phyloP scores from a whole-genome alignment of 2,113 vertebrate species.

The Nothocercus nigrocapillus region DNA sequence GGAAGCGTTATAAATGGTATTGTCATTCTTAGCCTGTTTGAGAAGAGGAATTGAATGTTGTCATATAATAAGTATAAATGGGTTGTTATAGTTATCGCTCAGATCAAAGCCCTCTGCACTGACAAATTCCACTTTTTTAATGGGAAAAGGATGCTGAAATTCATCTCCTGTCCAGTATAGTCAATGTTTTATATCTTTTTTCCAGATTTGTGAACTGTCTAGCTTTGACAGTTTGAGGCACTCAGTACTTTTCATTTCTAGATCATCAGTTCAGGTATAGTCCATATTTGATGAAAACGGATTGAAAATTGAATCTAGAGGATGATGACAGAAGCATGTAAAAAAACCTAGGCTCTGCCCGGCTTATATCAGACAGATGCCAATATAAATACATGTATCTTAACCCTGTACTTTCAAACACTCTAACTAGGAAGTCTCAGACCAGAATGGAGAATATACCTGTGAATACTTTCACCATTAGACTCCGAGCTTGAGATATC shows the following conservation, averaged over 20 bases:
- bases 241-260: slow-evolving; percentile 47
- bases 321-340: slow-evolving; percentile 28
- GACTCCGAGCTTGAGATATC: not conserved
- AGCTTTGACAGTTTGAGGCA: slow-evolving; percentile 29
- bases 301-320: slow-evolving; percentile 28
- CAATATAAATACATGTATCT: not conserved
- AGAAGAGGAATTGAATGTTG: not conserved
- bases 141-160: slow-evolving; percentile 32
- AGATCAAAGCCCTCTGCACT: not conserved
- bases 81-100: not conserved
- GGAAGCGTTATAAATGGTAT: not conserved
- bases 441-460: not conserved
- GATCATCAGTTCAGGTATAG: slow-evolving; percentile 6
- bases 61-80: not conserved
- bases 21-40: not conserved
- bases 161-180: slow-evolving; percentile 30
- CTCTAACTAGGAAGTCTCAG: not conserved
- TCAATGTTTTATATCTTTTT: slow-evolving; percentile 4
- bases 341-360: not conserved
- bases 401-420: not conserved
- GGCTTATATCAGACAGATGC: not conserved
- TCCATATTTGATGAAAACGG: slow-evolving; percentile 19
- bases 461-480: not conserved
- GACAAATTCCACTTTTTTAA: not conserved
- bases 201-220: slow-evolving; percentile 13